Evolutionary conservation across 2,888 invertebrate species (phyloP), one percentile per base, ranked within the genome.

Genomic region (Yponomeuta plumbellus): DNA sequence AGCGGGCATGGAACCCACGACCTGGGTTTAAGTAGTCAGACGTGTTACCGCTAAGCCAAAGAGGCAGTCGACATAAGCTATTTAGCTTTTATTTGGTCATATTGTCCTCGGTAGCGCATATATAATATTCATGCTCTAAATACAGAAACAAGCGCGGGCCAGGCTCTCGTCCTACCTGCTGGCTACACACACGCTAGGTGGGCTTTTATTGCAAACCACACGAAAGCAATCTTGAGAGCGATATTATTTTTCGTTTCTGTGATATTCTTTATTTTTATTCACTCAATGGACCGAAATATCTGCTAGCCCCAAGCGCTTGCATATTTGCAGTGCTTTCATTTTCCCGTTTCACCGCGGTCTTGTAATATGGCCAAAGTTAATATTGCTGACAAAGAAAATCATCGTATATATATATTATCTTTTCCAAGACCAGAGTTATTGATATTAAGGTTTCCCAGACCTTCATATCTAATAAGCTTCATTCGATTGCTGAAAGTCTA

Each of bases 81-180:
- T 73, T 71, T 69, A 70, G 71, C 68, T 64, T 73, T 69, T 71
- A 69, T 71, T 70, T 39, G 70, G 68, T 66, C 75, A 74, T 75
- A 76, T 76, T 76, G 76, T 76, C 76, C 74, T 75, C 76, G 79
- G 77, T 77, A 75, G 77, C 75, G 77, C 74, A 69, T 77, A 83
- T 83, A 77, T 80, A 80, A 82, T 82, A 84, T 84, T 82, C 79
- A 84, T 83, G 80, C 75, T 80, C 80, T 80, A 82, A 84, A 84
- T 81, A 83, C 79, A 73, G 73, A 73, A 74, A 71, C 70, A 69
- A 70, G 70, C 73, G 77, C 76, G 75, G 77, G 78, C 74, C 75
- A 79, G 76, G 75, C 75, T 76, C 73, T 75, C 59, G 59, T 59
- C 23, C 11, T 5, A 52, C 44, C 21, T 59, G 21, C 63, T 10